Percentiles rank a stretch among this genome's conserved stretches.
phyloP scores from a whole-genome alignment of 2,888 invertebrate genomes.

The Tinea trinotella region DNA sequence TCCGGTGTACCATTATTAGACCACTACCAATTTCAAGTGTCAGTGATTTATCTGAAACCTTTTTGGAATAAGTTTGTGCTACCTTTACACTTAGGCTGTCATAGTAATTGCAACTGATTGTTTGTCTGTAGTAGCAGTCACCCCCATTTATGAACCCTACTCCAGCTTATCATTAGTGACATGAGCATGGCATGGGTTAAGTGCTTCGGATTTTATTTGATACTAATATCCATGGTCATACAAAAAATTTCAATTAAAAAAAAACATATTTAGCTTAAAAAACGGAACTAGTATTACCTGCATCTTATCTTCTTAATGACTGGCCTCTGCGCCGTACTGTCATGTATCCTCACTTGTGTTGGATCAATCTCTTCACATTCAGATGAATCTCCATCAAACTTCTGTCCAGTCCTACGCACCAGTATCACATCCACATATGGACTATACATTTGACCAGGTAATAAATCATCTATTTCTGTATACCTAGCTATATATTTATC shows the following conservation, averaged over 20 bases:
- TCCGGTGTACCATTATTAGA: too few species aligned
- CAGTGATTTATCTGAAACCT: too few species aligned
- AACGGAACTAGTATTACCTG: slow-evolving; percentile 57
- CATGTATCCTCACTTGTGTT: slow-evolving; percentile 84
- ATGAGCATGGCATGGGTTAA: too few species aligned
- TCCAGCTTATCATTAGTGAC: too few species aligned
- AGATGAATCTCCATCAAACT: slow-evolving; percentile 52
- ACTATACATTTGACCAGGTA: slow-evolving; percentile 79
- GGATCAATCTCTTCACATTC: slow-evolving; percentile 83
- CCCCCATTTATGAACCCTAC: too few species aligned
- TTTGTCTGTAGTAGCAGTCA: too few species aligned
- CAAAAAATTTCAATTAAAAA: neutral
- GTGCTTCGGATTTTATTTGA: neutral
- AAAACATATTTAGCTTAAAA: neutral
- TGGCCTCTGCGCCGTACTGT: slow-evolving; percentile 80
- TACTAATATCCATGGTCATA: neutral
- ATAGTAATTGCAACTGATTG: too few species aligned
- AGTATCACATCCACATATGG: slow-evolving; percentile 75
- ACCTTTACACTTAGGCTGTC: too few species aligned
- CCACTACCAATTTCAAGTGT: too few species aligned
- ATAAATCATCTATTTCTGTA: slow-evolving; percentile 90
- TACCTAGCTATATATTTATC: slow-evolving; percentile 85
- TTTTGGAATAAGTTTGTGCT: too few species aligned
- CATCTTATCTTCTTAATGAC: slow-evolving; percentile 75
- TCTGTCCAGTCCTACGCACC: slow-evolving; percentile 50